phyloP scores from a whole-genome alignment of 2,797 vertebrate species.

The Phoxinus dragarum region DNA sequence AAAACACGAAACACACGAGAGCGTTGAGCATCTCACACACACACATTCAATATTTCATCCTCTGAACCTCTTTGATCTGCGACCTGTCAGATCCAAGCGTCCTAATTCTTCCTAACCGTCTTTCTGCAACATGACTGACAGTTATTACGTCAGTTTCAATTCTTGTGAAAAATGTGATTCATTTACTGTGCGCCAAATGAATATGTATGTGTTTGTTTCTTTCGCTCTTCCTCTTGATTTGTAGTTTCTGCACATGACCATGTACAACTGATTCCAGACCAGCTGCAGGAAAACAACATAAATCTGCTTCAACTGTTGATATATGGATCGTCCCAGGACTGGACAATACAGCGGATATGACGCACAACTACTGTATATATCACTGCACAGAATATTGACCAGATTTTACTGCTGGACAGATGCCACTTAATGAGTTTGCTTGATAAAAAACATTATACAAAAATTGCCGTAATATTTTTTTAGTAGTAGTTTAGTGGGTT shows the following conservation, averaged over 20 bases:
- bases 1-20: background rate
- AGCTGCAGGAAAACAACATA: slow-evolving; percentile 11
- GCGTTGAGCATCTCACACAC: background rate
- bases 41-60: background rate
- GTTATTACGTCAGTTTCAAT: background rate
- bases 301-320: background rate
- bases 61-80: background rate
- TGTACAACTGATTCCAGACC: slow-evolving; percentile 77
- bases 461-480: too few relatives aligned
- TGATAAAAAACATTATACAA: background rate
- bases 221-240: slow-evolving; percentile 58
- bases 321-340: background rate
- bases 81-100: background rate
- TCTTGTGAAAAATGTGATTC: background rate
- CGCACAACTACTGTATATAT: background rate
- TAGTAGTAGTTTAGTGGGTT: background rate
- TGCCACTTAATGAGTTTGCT: background rate
- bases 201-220: slow-evolving; percentile 11
- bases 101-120: background rate
- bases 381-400: background rate
- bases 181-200: slow-evolving; percentile 1
- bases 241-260: slow-evolving; percentile 80
- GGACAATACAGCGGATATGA: background rate
- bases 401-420: background rate
- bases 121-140: background rate